These are phyloP conservation scores for Fragum fragum DNA, from an alignment of 2,888 invertebrate species.

Conservation along the genomic window DNA sequence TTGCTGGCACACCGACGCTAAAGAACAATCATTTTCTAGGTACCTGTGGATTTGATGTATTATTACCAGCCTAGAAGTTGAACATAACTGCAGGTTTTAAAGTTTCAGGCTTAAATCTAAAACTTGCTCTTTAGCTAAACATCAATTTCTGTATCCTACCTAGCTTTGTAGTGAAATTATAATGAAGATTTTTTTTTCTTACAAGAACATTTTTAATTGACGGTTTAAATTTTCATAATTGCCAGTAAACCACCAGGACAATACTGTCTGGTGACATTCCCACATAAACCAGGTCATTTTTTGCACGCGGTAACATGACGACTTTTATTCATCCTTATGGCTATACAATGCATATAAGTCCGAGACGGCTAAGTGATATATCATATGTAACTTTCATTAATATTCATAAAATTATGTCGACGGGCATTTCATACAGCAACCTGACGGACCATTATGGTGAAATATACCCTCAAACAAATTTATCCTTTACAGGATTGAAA, in stretches of 20 bases:
- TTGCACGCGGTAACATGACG: conserved; percentile 18
- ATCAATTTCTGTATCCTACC: no score
- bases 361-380: conserved; percentile 4
- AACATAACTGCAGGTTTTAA: no score
- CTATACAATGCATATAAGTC: conserved; percentile 24
- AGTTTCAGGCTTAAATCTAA: no score
- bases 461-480: conserved; percentile 1
- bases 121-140: no score
- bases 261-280: neutral
- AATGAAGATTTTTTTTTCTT: no score
- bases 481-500: neutral
- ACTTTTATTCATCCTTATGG: conserved; percentile 10
- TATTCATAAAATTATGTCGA: conserved; percentile 29
- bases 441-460: conserved; percentile 16
- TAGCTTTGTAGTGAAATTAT: no score
- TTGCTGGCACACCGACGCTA: no score
- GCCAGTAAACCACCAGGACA: neutral
- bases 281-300: conserved; percentile 1
- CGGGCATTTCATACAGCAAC: conserved; percentile 16
- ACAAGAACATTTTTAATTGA: neutral
- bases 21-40: no score
- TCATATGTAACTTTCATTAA: conserved; percentile 12
- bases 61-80: no score
- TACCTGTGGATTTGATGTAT: no score
- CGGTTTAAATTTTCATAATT: conserved; percentile 16